Evolutionary conservation across 2,113 vertebrate genomes (phyloP).

Genomic region (Antennarius striatus): DNA sequence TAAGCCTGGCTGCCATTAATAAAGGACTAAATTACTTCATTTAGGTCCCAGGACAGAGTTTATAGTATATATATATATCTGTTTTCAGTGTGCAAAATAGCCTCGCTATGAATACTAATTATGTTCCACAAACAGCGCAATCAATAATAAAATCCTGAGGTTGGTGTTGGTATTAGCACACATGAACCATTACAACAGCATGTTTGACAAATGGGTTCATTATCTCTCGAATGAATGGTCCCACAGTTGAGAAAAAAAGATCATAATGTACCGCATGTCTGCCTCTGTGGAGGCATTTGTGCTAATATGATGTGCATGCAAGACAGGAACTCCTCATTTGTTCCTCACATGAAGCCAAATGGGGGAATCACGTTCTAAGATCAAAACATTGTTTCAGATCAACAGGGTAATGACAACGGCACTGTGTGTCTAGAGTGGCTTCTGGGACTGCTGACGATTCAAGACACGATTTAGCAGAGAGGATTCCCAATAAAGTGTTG

Average conservation of each 20-base stretch:
- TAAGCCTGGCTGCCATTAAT: neutral
- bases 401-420: constrained; percentile 14
- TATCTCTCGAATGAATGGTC: constrained; percentile 40
- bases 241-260: constrained; percentile 9
- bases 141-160: constrained; percentile 45
- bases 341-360: neutral
- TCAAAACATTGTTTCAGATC: constrained; percentile 5
- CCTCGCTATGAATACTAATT: constrained; percentile 44
- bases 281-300: constrained; percentile 38
- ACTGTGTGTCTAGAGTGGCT: neutral
- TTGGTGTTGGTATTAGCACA: constrained; percentile 26
- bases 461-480: constrained; percentile 9
- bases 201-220: constrained; percentile 69
- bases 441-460: constrained; percentile 10
- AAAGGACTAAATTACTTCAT: constrained; percentile 1
- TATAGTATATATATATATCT: neutral
- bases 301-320: constrained; percentile 17
- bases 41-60: neutral
- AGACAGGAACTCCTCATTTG: constrained; percentile 12
- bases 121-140: constrained; percentile 31
- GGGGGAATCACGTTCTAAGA: neutral
- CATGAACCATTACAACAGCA: constrained; percentile 1
- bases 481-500: no score
- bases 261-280: constrained; percentile 10
- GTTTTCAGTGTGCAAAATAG: neutral